Evolutionary conservation across 2,113 vertebrate species (phyloP).

Genomic region (Gila orcuttii): DNA sequence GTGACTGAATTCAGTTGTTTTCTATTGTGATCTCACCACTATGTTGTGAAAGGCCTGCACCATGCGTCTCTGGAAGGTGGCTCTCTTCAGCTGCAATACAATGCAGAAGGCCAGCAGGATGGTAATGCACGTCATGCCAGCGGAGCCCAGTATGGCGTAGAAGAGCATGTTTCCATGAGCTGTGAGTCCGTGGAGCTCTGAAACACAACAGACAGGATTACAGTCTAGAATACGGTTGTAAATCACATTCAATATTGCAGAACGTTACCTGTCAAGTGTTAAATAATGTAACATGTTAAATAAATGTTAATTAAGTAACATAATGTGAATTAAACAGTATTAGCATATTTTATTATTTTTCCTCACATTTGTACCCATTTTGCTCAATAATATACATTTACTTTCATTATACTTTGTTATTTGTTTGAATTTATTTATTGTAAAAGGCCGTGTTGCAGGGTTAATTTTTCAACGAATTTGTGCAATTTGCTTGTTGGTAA

Average conservation of each 20-base stretch:
- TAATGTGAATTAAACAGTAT: too few relatives aligned
- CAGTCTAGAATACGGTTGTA: too few relatives aligned
- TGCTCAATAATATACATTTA: background rate
- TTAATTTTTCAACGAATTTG: too few relatives aligned
- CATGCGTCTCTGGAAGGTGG: constrained; percentile 85
- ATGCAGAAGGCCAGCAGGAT: constrained; percentile 87
- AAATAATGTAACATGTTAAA: background rate
- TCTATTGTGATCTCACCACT: background rate
- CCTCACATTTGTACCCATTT: background rate
- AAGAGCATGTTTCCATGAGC: constrained; percentile 83
- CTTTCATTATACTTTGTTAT: background rate
- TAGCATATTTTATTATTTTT: too few relatives aligned
- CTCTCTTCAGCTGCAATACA: constrained; percentile 83
- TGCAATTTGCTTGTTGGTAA: too few relatives aligned
- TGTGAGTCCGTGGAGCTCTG: constrained; percentile 54
- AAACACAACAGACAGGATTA: too few relatives aligned
- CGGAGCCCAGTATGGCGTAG: constrained; percentile 88
- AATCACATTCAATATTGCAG: too few relatives aligned
- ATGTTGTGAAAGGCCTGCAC: constrained; percentile 85
- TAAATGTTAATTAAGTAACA: background rate
- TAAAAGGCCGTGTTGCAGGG: too few relatives aligned
- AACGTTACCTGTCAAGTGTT: background rate
- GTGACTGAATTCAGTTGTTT: background rate
- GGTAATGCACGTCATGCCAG: constrained; percentile 88
- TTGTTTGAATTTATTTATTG: too few relatives aligned